Base-by-base conservation (phyloP, 1,140 invertebrate species). In the Potamilus streckersoni region DNA sequence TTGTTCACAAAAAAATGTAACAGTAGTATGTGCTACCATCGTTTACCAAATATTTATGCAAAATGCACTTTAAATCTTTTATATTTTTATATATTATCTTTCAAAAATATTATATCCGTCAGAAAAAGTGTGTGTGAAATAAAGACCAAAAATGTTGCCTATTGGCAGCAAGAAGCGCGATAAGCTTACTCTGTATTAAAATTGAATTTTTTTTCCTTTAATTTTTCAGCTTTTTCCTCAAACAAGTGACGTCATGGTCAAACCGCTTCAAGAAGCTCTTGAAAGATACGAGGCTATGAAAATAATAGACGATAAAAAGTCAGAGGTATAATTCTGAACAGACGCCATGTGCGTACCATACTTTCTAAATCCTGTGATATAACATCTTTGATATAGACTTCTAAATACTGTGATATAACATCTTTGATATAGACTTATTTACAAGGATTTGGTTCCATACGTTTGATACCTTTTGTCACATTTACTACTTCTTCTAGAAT, bases 271-370 rank as follows among this genome's bases (percentile, higher is more conserved):
- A 49, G 76, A 78, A 20, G 86, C 89, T 12, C 80, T 84, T 71
- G 85, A 87, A 76, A 78, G 87, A 57, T 90, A 89, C 66, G 88
- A 90, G 69, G 83, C 79, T 19, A 88, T 90, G 87, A 90, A 89
- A 69, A 78, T 81, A 38, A 38, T 38, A 38, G 38, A 38, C 38
- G 38, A 38, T 38, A 38, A 38, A 38, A 38, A 38, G 38, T 38
- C 38, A 8, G 38, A 38, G 38, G 38, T 38, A 38, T 38, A 38
- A 38, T 38, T 38, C 38, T 38, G 38, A 38, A 38, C 4, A 38
- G 38, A 8, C 8, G 38, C 38, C 8, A 38, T 38, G 8, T 38
- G 38, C 38, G 8, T 38, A 8, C 4, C 38, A 38, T 38, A 4
- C 38, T 38, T 38, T 38, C 38, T 38, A 38, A 38, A 38, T 38